Base-by-base conservation (phyloP, 1,140 invertebrate species). In the Drosophila azteca region DNA sequence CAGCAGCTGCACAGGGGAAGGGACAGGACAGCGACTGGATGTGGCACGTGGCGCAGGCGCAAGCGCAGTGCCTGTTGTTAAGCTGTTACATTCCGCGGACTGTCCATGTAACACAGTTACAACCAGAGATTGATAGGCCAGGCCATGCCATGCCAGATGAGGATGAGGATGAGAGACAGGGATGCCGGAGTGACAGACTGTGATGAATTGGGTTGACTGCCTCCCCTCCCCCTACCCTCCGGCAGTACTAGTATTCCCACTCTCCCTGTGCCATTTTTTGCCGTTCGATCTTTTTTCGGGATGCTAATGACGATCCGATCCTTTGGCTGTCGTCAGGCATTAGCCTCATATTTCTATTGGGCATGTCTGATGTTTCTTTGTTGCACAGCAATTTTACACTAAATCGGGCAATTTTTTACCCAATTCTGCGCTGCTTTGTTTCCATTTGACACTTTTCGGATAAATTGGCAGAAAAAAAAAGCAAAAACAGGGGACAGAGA, bases 401-500 rank as follows among this genome's bases (percentile, higher is more conserved):
- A 85, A 85, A 85, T 85, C 81, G 50, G 70, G 62, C 81, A 87
- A 85, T 85, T 87, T 85, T 81, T 82, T 85, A 87, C 81, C 82
- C 82, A 85, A 87, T 78, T 82, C 55, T 9, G 8, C 3, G 66
- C 3, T 57, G 13, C 26, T 46, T 82, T 83, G 72, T 80, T 67
- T 46, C 13, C 35, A 24, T 15, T 49, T 63, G 77, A 58, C 64
- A 73, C 26, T 73, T 81, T 77, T 46, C 49, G 73, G 79, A 75
- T 74, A 63, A 81, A 46, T 60, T 55, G 52, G 29, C 24, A 64
- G 57, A 59, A 61, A 50, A 59, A 5, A 26, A 73, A 77, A 48
- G 52, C 3, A 39, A 2, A 9, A 7, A 20, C 5, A 5, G 1
- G 13, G 13, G 11, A 69, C 3, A 24, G 64, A 44, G 63, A 39